Conservation (phyloP, 2,888 invertebrate species). For the Aleiodes testaceus region DNA sequence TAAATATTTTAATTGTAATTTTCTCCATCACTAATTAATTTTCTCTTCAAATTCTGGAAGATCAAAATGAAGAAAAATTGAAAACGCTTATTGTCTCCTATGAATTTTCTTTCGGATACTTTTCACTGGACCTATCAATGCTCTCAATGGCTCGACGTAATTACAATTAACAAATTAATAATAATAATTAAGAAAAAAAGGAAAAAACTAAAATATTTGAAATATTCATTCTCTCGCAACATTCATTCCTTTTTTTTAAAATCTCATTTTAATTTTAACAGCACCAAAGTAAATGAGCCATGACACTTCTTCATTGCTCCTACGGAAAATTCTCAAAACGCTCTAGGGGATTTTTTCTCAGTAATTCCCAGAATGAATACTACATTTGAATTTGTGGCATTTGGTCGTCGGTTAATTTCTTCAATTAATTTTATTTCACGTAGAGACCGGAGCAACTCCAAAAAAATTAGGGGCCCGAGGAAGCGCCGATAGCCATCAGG, state of each 20-base stretch:
- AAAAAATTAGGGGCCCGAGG: conserved; percentile 61
- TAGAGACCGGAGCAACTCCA: not conserved
- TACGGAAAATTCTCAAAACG: not conserved
- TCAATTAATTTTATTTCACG: not conserved
- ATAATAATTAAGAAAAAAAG: not conserved
- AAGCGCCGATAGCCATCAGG: conserved; percentile 79
- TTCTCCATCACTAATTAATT: not conserved
- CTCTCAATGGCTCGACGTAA: not conserved
- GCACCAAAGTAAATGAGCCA: conserved; percentile 5
- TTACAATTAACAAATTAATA: not conserved
- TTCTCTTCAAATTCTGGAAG: not conserved
- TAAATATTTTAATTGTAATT: not conserved
- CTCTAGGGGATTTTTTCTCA: conserved; percentile 12
- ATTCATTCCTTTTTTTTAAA: not conserved
- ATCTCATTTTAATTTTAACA: conserved; percentile 3
- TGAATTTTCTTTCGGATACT: not conserved
- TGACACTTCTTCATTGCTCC: conserved; percentile 10
- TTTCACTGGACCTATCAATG: not conserved
- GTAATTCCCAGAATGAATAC: conserved; percentile 1
- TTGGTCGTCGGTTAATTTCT: conserved; percentile 27
- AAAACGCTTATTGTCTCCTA: not conserved
- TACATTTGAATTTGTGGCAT: conserved; percentile 10
- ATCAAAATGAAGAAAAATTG: not conserved
- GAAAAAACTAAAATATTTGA: not conserved
- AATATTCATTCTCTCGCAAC: not conserved